Percentiles rank a stretch among this genome's conserved stretches.
Evolutionary conservation across 1,140 invertebrate genomes (phyloP).

Genomic region (Cyclargus thomasi): DNA sequence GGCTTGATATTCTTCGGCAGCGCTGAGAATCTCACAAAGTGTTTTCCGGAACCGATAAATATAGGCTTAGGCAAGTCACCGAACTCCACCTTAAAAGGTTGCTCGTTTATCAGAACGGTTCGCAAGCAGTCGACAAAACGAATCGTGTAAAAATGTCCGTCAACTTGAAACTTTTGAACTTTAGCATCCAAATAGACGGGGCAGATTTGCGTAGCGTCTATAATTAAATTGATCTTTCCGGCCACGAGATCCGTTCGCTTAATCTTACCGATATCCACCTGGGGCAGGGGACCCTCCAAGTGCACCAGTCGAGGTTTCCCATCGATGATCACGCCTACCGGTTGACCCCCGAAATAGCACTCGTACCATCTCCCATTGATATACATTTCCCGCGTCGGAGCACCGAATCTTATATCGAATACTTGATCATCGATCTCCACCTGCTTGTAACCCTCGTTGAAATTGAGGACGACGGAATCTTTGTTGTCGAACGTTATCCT

Average conservation of each 20-base stretch:
- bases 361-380: conserved; percentile 92
- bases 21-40: conserved; percentile 86
- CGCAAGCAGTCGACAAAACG: conserved; percentile 86
- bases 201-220: conserved; percentile 85
- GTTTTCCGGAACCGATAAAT: conserved; percentile 84
- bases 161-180: conserved; percentile 86
- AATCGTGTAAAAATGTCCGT: conserved; percentile 83
- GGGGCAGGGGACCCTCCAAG: conserved; percentile 91
- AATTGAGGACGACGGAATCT: conserved; percentile 79
- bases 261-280: conserved; percentile 84
- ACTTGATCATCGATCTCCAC: conserved; percentile 82
- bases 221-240: conserved; percentile 88
- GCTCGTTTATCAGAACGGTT: conserved; percentile 88
- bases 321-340: conserved; percentile 88
- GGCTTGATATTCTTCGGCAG: conserved; percentile 84
- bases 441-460: conserved; percentile 84
- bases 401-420: conserved; percentile 90
- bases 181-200: conserved; percentile 91
- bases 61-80: conserved; percentile 94
- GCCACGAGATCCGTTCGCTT: conserved; percentile 86
- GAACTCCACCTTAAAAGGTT: conserved; percentile 89
- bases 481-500: conserved; percentile 83
- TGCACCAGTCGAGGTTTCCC: conserved; percentile 85
- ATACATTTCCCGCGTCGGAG: conserved; percentile 92
- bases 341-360: conserved; percentile 93